Base-by-base conservation (phyloP, 2,888 invertebrate species). In the Sminthurides aquaticus region DNA sequence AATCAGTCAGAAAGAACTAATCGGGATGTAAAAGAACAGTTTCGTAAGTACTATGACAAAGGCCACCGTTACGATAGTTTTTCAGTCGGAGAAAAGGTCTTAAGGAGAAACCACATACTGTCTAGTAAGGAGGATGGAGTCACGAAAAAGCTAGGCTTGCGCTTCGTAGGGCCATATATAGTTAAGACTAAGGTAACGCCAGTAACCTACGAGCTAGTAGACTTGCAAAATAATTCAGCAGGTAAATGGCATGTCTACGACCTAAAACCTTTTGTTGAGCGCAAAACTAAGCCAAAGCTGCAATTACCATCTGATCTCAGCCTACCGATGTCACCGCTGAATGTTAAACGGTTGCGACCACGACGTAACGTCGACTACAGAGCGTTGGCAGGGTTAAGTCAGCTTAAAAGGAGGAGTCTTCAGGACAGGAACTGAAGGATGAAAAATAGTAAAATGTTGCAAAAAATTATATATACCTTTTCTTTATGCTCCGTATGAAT, bases 1-100 rank as follows among this genome's bases (percentile, higher is more conserved):
- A 72, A 72, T n/a, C n/a, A 55, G 5, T 48, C 66, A 5, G 70
- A 72, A 55, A 49, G 68, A 24, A 61, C 60, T 0, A 72, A 68
- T n/a, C n/a, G 61, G 22, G 62, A 68, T 2, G n/a, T 72, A 18
- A 61, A 64, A 26, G 49, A 29, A 0, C 60, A 69, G 62, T 26
- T 72, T 15, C 11, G 49, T n/a, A 28, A 59, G n/a, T 67, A 67
- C 22, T 70, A 59, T 48, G 65, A 70, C 28, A 29, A 28, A 20
- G 5, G 48, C 11, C 27, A 57, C 3, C 26, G 64, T 11, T 22
- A 67, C 15, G 58, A 61, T 18, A 3, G 24, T 1, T 68, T 62
- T 55, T 56, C 58, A 24, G 20, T 60, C 5, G 70, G 67, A 0
- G 63, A 70, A 29, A 55, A 57, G n/a, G 67, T 70, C 1, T 25